These are phyloP conservation scores for Myathropa florea DNA, from an alignment of 2,888 invertebrate genomes.

Conservation along the genomic window DNA sequence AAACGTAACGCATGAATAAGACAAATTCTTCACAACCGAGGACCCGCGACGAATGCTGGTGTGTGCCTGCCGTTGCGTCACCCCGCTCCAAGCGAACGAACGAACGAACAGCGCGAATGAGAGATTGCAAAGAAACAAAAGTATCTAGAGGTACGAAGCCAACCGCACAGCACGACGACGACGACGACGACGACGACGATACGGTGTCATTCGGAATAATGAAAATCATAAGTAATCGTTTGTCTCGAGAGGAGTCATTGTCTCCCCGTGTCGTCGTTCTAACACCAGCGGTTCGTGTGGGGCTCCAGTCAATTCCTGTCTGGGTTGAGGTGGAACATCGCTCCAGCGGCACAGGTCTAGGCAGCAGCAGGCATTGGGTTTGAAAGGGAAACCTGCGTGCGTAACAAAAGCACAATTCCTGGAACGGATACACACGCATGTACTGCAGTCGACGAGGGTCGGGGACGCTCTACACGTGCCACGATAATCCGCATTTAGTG, in stretches of 20 bases:
- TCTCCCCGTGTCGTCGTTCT: conserved; percentile 42
- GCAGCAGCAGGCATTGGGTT: background rate
- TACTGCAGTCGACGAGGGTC: background rate
- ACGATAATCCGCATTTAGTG: background rate
- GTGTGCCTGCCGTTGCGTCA: background rate
- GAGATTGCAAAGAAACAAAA: conserved; percentile 7
- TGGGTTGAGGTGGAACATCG: conserved; percentile 5
- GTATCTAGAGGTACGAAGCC: background rate
- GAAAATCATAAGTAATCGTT: conserved; percentile 58
- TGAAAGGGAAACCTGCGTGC: background rate
- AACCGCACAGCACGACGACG: conserved; percentile 24
- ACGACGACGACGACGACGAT: conserved; percentile 41
- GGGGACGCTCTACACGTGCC: background rate
- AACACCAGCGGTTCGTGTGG: background rate
- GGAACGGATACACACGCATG: background rate
- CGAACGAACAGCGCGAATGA: conserved; percentile 4
- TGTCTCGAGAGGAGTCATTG: conserved; percentile 58
- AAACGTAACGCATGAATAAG: conserved; percentile 32
- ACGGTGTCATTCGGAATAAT: conserved; percentile 59
- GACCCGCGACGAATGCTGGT: conserved; percentile 18
- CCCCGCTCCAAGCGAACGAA: background rate
- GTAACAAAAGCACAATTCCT: background rate
- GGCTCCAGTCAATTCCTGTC: background rate
- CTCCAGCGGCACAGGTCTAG: background rate
- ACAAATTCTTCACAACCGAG: conserved; percentile 21